Percentiles rank a stretch among this genome's conserved stretches.
Conservation (phyloP, 2,797 vertebrate species). For the Natrix natrix region DNA sequence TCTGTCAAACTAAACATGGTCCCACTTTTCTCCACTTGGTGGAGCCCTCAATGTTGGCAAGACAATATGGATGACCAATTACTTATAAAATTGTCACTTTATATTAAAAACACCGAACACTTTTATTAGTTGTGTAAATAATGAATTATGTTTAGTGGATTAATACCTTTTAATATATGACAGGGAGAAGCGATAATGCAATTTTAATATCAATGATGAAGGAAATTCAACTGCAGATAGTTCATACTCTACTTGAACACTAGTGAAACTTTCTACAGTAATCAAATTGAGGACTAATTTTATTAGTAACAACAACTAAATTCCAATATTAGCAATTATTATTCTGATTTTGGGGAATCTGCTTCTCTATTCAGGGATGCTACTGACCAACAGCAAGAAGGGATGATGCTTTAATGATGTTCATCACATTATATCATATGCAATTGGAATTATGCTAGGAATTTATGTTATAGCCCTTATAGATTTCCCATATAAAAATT, state of each 20-base stretch:
- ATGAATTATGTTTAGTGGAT: slow-evolving; percentile 9
- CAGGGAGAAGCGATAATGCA: slow-evolving; percentile 4
- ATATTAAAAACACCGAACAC: slow-evolving; percentile 40
- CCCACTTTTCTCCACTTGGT: slow-evolving; percentile 56
- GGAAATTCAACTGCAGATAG: slow-evolving; percentile 19
- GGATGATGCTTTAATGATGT: background rate
- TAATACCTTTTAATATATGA: slow-evolving; percentile 13
- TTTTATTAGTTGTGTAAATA: slow-evolving; percentile 29
- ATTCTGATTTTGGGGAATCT: background rate
- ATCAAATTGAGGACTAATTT: background rate
- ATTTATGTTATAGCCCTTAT: background rate
- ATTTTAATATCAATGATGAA: slow-evolving; percentile 14
- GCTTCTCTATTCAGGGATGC: background rate
- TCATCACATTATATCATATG: background rate
- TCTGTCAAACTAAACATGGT: slow-evolving; percentile 2
- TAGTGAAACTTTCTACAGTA: background rate
- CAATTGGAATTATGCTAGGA: background rate
- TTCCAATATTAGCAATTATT: too few species aligned
- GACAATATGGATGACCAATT: slow-evolving; percentile 8
- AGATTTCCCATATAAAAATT: background rate
- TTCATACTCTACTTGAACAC: background rate
- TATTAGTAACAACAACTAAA: background rate
- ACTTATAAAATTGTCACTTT: slow-evolving; percentile 28
- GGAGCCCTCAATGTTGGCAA: slow-evolving; percentile 56
- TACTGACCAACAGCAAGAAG: background rate